Evolutionary conservation across 2,888 invertebrate species (phyloP), one percentile per base, ranked within the genome.

Genomic region (Nomada lathburiana): DNA sequence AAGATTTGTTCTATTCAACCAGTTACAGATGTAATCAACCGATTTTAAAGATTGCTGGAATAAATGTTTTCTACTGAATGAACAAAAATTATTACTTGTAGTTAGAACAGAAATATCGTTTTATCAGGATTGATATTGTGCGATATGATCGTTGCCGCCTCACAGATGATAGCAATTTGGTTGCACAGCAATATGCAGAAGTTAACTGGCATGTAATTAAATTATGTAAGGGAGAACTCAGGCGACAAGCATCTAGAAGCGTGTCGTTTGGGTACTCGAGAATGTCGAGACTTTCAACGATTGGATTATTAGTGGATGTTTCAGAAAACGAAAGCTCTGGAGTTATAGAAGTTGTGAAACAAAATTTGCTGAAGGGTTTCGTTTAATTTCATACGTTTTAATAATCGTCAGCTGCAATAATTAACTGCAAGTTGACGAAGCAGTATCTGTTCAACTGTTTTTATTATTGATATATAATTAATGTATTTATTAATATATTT

Each of bases 171-270:
- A 63, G 80, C 68, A 82, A 88, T 85, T 85, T 55, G 63, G 71
- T 88, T 83, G 82, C 74, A 42, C 65, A 78, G 86, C 78, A 86
- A 88, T 88, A 85, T 86, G 79, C 50, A 65, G 29, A 50, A 65
- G 52, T 69, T 69, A 57, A 69, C 80, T 63, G 69, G 42, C 55
- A 81, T 36, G 63, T 88, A 86, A 88, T 88, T 78, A 84, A 86
- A 86, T 88, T 82, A 63, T 69, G 75, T 53, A 69, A 78, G 62
- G 77, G 70, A 59, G 76, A 72, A 55, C 73, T 59, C 47, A 26
- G 73, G n/a, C 65, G 52, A 23, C 68, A 59, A 13, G 70, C 64
- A 60, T 55, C 65, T 62, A 65, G 29, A 69, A 75, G 76, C 65
- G 36, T 36, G 77, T 80, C 80, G 75, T 59, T 78, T 73, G 68